These are phyloP conservation scores for Sebastes kiyomatsui DNA, from an alignment of 2,797 vertebrate genomes.

Conservation along the genomic window DNA sequence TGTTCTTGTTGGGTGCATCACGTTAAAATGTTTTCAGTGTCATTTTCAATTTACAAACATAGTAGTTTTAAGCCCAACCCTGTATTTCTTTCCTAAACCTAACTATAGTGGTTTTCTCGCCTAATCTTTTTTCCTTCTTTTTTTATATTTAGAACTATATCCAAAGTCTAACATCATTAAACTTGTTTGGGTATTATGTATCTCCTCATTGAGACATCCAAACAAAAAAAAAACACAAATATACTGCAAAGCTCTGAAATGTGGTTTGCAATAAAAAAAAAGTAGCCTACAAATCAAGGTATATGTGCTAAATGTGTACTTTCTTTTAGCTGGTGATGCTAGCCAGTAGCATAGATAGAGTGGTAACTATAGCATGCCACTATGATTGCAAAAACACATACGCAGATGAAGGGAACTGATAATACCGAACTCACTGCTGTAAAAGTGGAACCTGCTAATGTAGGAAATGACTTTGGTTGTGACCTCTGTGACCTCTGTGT, in stretches of 20 bases:
- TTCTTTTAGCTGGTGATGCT: not conserved
- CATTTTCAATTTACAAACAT: no score
- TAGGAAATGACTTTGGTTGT: not conserved
- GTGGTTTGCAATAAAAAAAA: not conserved
- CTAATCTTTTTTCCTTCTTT: no score
- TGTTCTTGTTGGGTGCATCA: no score
- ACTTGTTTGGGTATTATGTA: not conserved
- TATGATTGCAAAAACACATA: not conserved
- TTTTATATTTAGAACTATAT: not conserved
- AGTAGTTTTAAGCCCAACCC: no score
- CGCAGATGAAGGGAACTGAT: not conserved
- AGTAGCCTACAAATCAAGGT: not conserved
- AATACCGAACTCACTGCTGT: not conserved
- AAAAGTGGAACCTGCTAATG: not conserved
- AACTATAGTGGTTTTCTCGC: no score
- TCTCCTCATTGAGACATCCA: not conserved
- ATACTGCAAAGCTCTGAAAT: not conserved
- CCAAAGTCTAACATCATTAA: not conserved
- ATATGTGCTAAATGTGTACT: not conserved
- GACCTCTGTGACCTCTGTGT: not conserved
- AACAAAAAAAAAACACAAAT: not conserved
- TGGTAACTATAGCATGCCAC: not conserved
- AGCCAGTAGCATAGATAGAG: not conserved
- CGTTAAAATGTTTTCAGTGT: no score
- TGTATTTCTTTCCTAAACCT: no score